Evolutionary conservation across 1,140 invertebrate species (phyloP).

Genomic region (Brachionus angularis): DNA sequence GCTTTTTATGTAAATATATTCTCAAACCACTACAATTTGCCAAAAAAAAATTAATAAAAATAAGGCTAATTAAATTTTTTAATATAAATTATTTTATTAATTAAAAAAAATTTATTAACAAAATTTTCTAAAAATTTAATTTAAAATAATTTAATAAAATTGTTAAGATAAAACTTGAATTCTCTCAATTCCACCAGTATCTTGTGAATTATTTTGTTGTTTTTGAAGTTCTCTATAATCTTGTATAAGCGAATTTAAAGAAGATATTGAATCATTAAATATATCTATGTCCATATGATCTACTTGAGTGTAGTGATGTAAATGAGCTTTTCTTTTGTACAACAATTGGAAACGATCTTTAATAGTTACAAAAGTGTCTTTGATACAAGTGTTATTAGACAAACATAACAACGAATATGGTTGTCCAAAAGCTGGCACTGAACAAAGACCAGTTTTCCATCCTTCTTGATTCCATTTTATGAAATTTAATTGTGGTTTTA

Average conservation of each 20-base stretch:
- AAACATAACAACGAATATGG: slow-evolving; percentile 57
- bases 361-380: slow-evolving; percentile 53
- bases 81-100: too few species aligned
- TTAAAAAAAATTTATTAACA: background rate
- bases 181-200: background rate
- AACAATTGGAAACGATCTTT: slow-evolving; percentile 56
- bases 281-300: slow-evolving; percentile 55
- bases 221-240: slow-evolving; percentile 53
- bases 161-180: slow-evolving; percentile 14
- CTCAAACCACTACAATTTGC: too few species aligned
- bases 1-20: too few species aligned
- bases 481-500: slow-evolving; percentile 56
- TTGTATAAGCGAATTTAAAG: slow-evolving; percentile 51
- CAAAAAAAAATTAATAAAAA: too few species aligned
- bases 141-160: slow-evolving; percentile 28
- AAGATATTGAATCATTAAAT: slow-evolving; percentile 53
- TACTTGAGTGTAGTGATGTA: slow-evolving; percentile 49
- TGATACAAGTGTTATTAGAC: slow-evolving; percentile 58
- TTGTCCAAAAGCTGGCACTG: slow-evolving; percentile 56
- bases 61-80: too few species aligned
- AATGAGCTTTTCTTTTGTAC: slow-evolving; percentile 56
- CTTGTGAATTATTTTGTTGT: background rate
- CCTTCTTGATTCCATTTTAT: slow-evolving; percentile 59
- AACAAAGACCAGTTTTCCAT: slow-evolving; percentile 61
- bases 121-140: slow-evolving; percentile 11